A percentile compares a stretch with the other conserved stretches of the same genome.
phyloP scores from a whole-genome alignment of 2,113 vertebrate species.

The Grantiella picta region DNA sequence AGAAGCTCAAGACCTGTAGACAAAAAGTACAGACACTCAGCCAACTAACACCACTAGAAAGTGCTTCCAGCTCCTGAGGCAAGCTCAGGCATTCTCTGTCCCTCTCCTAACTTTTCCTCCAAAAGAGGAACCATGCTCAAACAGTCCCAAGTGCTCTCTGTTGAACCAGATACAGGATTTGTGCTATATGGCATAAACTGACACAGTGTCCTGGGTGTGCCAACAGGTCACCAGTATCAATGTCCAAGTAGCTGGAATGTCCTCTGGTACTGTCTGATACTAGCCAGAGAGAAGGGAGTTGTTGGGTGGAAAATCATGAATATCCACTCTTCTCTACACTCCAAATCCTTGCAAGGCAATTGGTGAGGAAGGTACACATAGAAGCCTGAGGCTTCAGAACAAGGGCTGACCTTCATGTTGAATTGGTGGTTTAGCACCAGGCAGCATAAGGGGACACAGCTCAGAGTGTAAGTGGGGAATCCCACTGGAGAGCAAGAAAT shows the following conservation, averaged over 20 bases:
- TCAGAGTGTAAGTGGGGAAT: neutral
- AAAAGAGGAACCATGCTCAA: neutral
- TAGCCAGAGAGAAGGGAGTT: neutral
- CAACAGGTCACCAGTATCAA: neutral
- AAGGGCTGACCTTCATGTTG: neutral
- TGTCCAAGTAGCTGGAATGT: neutral
- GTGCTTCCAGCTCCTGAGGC: neutral
- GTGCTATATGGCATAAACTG: neutral
- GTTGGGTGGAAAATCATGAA: neutral
- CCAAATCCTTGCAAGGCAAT: neutral
- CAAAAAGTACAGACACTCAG: neutral
- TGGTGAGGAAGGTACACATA: fast-evolving
- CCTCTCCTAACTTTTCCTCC: neutral
- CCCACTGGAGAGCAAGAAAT: neutral
- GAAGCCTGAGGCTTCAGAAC: neutral
- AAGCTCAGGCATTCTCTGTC: neutral
- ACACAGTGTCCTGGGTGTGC: neutral
- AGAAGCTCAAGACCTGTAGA: neutral
- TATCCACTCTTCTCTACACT: neutral
- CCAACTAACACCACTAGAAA: neutral
- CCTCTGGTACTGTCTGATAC: neutral
- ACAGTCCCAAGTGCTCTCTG: neutral
- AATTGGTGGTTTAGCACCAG: neutral
- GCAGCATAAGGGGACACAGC: fast-evolving
- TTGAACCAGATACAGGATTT: neutral